These are phyloP conservation scores for Axea sp. DNA, from an alignment of 2,888 invertebrate species.

Conservation along the genomic window DNA sequence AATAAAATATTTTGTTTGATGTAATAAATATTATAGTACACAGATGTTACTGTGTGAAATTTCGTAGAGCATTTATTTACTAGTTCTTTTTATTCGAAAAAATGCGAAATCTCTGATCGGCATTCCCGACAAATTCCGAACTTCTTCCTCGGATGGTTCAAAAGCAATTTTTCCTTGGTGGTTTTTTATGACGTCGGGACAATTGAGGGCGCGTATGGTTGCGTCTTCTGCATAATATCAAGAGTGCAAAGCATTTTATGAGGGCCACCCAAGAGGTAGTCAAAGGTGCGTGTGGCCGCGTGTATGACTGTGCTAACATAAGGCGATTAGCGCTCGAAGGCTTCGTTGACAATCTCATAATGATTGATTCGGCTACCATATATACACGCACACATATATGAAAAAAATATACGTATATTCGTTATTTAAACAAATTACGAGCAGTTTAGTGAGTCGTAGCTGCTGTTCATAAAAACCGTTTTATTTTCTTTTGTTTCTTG, in stretches of 20 bases:
- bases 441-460: too few species aligned
- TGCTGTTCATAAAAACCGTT: too few species aligned
- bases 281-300: conserved; percentile 64
- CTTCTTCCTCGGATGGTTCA: conserved; percentile 38
- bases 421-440: too few species aligned
- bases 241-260: conserved; percentile 71
- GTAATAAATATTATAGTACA: too few species aligned
- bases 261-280: conserved; percentile 73
- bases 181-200: conserved; percentile 63
- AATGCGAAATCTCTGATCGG: conserved; percentile 57
- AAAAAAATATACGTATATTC: too few species aligned
- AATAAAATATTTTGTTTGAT: too few species aligned
- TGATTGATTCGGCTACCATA: conserved; percentile 64
- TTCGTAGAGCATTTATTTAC: not conserved
- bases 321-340: conserved; percentile 66
- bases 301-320: conserved; percentile 63
- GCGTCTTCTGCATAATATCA: conserved; percentile 74
- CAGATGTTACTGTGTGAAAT: not conserved
- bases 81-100: conserved; percentile 23
- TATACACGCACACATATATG: conserved; percentile 20
- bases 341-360: conserved; percentile 65
- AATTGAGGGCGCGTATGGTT: conserved; percentile 70
- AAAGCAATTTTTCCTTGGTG: conserved; percentile 52
- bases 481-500: too few species aligned
- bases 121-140: conserved; percentile 57